Conservation (phyloP, 2,888 invertebrate species). For the Polydrusus pterygomalis region DNA sequence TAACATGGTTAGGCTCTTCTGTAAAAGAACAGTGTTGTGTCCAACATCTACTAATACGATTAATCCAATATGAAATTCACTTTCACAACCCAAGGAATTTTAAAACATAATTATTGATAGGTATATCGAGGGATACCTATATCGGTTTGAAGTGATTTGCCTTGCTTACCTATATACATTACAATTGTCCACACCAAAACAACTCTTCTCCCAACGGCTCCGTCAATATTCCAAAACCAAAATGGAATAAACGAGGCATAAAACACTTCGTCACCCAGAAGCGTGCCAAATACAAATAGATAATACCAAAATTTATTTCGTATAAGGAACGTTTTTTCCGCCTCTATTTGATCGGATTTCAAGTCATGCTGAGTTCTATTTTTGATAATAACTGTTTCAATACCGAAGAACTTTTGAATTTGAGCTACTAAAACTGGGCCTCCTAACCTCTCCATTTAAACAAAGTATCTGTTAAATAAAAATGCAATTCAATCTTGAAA, state of each 20-base stretch:
- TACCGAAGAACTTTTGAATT: conserved; percentile 87
- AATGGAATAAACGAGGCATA: conserved; percentile 94
- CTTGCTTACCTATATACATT: conserved; percentile 86
- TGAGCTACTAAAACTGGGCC: conserved; percentile 84
- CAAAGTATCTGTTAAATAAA: background rate
- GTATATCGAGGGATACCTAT: too few relatives aligned
- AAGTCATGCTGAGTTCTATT: conserved; percentile 65
- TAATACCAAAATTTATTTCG: conserved; percentile 89
- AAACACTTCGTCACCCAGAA: conserved; percentile 92
- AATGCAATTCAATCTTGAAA: background rate
- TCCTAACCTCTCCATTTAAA: conserved; percentile 81
- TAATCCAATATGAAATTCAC: too few relatives aligned
- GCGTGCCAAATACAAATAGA: conserved; percentile 88
- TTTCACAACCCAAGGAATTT: too few relatives aligned
- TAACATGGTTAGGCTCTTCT: too few relatives aligned
- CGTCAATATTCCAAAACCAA: conserved; percentile 96
- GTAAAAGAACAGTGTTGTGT: too few relatives aligned
- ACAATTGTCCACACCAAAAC: conserved; percentile 87
- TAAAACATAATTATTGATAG: too few relatives aligned
- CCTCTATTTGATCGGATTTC: conserved; percentile 37
- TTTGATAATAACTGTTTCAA: conserved; percentile 67
- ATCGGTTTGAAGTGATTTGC: too few relatives aligned
- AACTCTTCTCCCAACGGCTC: conserved; percentile 87
- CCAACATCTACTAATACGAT: too few relatives aligned
- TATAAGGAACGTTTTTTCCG: conserved; percentile 72